These are phyloP conservation scores for Pampusana beccarii DNA, from an alignment of 2,113 vertebrate genomes.

Conservation along the genomic window DNA sequence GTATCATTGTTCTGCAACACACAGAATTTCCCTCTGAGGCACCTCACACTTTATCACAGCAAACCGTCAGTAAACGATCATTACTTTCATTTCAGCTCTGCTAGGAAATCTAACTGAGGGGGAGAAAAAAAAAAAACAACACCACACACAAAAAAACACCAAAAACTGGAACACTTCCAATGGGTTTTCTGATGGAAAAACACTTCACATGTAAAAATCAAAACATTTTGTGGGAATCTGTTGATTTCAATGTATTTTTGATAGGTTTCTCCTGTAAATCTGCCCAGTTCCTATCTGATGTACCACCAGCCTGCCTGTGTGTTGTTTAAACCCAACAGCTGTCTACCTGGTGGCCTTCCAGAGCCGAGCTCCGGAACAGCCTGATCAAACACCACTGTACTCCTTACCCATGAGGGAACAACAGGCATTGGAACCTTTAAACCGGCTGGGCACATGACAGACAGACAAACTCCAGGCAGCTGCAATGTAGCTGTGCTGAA, in stretches of 20 bases:
- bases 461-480: background rate
- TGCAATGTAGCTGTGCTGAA: background rate
- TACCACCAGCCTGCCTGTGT: background rate
- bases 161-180: background rate
- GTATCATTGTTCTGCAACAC: slow-evolving; percentile 14
- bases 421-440: background rate
- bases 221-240: slow-evolving; percentile 13
- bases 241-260: slow-evolving; percentile 10
- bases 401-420: background rate
- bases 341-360: slow-evolving; percentile 46
- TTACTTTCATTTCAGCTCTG: slow-evolving; percentile 30
- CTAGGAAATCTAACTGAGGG: background rate
- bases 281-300: slow-evolving; percentile 7
- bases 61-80: background rate
- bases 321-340: slow-evolving; percentile 1
- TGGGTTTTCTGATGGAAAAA: slow-evolving; percentile 28
- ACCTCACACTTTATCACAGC: slow-evolving; percentile 10
- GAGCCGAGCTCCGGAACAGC: background rate
- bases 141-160: background rate
- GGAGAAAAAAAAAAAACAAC: no score
- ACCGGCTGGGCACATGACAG: background rate
- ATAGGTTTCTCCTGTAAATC: slow-evolving; percentile 5
- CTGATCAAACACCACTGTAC: fast-evolving
- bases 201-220: slow-evolving; percentile 19
- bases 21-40: slow-evolving; percentile 15